Conservation (phyloP, 1,140 invertebrate genomes). For the Pygmarrhopalites habei region DNA sequence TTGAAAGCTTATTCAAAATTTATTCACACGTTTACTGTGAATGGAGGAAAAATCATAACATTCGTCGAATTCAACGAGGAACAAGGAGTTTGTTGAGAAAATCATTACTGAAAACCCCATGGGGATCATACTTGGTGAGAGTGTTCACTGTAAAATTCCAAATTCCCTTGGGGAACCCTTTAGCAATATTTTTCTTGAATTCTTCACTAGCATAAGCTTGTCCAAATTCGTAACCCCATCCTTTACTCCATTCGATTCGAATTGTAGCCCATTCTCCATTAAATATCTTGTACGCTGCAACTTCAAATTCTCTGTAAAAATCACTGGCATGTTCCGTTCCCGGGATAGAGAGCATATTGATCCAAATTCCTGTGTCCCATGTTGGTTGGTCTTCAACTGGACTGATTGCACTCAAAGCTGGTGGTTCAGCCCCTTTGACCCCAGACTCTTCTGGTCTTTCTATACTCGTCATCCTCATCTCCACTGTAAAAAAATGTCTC, state of each 20-base stretch:
- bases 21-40: too few species aligned
- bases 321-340: not conserved
- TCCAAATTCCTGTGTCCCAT: not conserved
- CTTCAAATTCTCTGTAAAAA: slow-evolving; percentile 1
- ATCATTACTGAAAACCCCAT: not conserved
- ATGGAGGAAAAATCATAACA: too few species aligned
- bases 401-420: not conserved
- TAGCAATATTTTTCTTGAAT: not conserved
- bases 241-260: slow-evolving; percentile 18
- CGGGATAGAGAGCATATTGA: not conserved
- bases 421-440: not conserved
- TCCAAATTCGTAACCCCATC: slow-evolving; percentile 8
- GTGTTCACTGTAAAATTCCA: not conserved
- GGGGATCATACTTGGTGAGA: not conserved
- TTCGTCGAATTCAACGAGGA: too few species aligned
- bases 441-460: not conserved
- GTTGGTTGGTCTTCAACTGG: not conserved
- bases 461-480: not conserved
- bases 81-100: not conserved
- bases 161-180: not conserved
- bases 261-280: not conserved
- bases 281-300: not conserved
- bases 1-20: too few species aligned
- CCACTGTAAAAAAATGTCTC: too few species aligned
- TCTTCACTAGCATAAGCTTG: not conserved